Conservation (phyloP, 2,113 vertebrate species). For the Percina caprodes region DNA sequence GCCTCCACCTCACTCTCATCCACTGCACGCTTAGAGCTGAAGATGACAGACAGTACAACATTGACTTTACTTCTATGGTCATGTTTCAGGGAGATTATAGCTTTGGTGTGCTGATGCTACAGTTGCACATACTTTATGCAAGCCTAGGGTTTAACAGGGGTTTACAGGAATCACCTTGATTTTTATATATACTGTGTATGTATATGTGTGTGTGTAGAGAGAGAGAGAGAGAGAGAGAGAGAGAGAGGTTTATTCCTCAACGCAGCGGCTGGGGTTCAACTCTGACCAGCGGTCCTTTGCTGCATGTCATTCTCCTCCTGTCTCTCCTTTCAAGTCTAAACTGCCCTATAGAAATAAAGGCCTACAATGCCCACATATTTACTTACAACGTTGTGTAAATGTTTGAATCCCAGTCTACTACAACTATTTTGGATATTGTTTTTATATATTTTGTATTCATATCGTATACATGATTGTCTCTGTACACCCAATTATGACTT, state of each 20-base stretch:
- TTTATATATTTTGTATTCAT: too few relatives aligned
- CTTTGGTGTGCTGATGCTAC: background rate
- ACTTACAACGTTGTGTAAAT: background rate
- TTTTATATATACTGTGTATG: too few relatives aligned
- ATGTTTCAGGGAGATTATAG: background rate
- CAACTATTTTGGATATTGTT: background rate
- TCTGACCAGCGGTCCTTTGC: too few relatives aligned
- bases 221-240: too few relatives aligned
- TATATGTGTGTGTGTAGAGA: too few relatives aligned
- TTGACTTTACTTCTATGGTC: background rate
- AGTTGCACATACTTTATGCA: background rate
- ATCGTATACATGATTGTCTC: too few relatives aligned
- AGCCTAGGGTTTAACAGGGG: background rate
- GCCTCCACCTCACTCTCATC: constrained; percentile 94
- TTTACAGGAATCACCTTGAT: background rate
- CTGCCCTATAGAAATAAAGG: too few relatives aligned
- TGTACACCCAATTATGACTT: background rate
- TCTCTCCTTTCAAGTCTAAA: too few relatives aligned
- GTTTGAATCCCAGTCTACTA: background rate
- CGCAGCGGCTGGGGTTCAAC: too few relatives aligned
- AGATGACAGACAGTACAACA: background rate
- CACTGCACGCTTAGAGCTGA: constrained; percentile 88
- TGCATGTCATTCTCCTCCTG: too few relatives aligned
- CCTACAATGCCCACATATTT: background rate
- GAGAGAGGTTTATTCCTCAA: too few relatives aligned